Conservation (phyloP, 1,140 invertebrate genomes). For the Procambarus clarkii region DNA sequence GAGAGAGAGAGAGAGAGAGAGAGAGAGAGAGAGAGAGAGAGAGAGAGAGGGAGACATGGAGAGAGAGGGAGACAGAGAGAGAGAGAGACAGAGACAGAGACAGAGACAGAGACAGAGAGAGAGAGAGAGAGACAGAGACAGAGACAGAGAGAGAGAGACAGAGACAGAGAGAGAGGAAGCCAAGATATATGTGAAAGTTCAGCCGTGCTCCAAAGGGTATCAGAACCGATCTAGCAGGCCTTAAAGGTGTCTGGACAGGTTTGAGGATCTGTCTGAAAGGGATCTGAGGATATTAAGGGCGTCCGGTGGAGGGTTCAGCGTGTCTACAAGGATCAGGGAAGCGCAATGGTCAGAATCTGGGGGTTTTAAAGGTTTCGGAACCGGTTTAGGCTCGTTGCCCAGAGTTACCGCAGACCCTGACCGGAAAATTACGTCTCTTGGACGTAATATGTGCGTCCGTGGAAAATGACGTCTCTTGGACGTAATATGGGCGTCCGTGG, state of each 20-base stretch:
- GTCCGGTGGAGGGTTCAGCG: background rate
- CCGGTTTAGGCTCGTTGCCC: background rate
- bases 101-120: background rate
- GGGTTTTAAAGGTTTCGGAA: background rate
- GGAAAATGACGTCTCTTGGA: no score
- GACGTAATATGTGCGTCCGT: no score
- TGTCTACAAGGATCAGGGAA: background rate
- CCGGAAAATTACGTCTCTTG: background rate
- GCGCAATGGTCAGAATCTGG: background rate
- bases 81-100: background rate
- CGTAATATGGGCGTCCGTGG: no score
- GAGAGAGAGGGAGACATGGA: background rate
- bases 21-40: slow-evolving; percentile 1
- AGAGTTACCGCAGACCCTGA: background rate
- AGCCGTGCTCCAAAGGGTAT: background rate
- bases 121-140: background rate
- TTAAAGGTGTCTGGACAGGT: background rate
- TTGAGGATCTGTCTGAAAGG: background rate
- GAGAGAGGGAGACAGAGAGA: background rate
- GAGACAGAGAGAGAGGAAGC: background rate
- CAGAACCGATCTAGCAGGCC: background rate
- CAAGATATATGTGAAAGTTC: background rate
- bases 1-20: slow-evolving; percentile 6
- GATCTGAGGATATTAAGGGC: background rate
- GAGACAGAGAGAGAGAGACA: background rate